These are phyloP conservation scores for Laticauda laticaudata DNA, from an alignment of 2,113 vertebrate species.

Conservation along the genomic window DNA sequence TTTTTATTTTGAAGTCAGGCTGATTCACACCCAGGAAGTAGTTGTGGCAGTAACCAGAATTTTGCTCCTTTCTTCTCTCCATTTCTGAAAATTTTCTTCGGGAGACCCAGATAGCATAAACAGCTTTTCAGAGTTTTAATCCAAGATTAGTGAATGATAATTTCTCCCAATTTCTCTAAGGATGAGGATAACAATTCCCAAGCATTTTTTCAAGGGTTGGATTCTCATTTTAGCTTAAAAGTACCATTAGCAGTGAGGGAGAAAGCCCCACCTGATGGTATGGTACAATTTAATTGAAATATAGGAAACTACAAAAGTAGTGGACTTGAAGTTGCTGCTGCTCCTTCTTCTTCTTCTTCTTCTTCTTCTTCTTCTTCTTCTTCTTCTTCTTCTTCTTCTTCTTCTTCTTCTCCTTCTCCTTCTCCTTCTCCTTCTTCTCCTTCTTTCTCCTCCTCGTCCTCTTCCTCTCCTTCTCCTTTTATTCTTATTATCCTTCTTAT, in stretches of 20 bases:
- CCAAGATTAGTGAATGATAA: background rate
- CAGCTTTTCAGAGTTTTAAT: background rate
- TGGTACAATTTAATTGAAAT: background rate
- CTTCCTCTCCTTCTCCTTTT: no score
- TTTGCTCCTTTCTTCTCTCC: background rate
- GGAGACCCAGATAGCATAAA: background rate
- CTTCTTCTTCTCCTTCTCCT: no score
- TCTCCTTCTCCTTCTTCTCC: no score
- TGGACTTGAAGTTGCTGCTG: background rate
- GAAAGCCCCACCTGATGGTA: background rate
- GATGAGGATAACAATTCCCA: background rate
- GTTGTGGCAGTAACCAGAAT: background rate
- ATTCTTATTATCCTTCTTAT: no score
- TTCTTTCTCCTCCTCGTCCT: no score
- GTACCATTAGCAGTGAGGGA: background rate
- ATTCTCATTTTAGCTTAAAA: background rate
- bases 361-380: no score
- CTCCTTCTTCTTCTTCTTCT: no score
- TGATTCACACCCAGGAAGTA: background rate
- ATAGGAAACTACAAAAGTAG: background rate
- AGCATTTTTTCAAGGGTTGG: background rate
- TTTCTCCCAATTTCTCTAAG: background rate
- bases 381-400: no score
- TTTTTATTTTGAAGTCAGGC: slow-evolving; percentile 13
- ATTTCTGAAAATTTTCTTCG: background rate